Evolutionary conservation across 2,797 vertebrate genomes (phyloP).

Genomic region (Diceros bicornis): DNA sequence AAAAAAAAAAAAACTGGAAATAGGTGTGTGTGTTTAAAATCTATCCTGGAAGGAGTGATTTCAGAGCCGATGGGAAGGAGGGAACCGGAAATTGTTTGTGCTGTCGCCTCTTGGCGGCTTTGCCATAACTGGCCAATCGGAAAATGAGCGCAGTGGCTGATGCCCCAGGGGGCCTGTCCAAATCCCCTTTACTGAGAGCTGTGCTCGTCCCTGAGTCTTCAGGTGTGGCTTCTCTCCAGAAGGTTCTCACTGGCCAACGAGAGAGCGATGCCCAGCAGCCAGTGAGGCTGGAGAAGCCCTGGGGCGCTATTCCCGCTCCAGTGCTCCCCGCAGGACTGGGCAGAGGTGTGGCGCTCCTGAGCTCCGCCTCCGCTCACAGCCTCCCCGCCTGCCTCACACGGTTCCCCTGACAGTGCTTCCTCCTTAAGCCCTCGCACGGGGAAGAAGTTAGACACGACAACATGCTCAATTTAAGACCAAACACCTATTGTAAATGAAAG

Average conservation of each 20-base stretch:
- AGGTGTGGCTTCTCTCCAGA: background rate
- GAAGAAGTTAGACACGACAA: background rate
- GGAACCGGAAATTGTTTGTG: background rate
- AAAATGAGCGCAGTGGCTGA: background rate
- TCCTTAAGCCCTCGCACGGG: no score
- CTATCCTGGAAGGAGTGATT: background rate
- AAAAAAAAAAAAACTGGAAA: background rate
- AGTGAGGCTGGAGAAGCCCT: background rate
- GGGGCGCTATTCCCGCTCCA: background rate
- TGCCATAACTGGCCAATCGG: background rate
- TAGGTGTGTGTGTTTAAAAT: background rate
- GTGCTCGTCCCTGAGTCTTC: background rate
- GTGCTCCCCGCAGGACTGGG: background rate
- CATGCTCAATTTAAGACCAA: background rate
- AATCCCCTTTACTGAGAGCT: background rate
- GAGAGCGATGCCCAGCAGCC: background rate
- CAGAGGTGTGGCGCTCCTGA: background rate
- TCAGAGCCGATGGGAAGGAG: background rate
- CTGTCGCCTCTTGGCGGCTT: background rate
- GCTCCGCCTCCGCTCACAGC: background rate
- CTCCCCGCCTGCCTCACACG: background rate
- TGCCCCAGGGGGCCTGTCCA: fast-evolving
- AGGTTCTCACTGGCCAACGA: background rate
- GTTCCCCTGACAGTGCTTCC: background rate
- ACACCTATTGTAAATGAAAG: background rate